Base-by-base conservation (phyloP, 2,888 invertebrate genomes). In the Polydrusus tereticollis region DNA sequence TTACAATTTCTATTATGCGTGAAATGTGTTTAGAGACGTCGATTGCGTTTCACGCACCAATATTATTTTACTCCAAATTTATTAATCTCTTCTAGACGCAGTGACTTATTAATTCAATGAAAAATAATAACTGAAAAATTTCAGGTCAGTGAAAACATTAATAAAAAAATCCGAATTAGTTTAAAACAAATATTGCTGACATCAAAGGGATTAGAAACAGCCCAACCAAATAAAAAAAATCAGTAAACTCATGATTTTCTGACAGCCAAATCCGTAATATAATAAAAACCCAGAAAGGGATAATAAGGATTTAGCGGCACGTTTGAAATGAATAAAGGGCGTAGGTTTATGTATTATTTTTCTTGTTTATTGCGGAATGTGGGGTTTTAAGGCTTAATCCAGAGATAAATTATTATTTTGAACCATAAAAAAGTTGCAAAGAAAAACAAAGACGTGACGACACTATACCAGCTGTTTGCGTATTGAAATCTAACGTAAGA, bases 291-390 rank as follows among this genome's bases (percentile, higher is more conserved):
- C 52, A 55, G 52, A 36, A 7, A 58, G 38, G 69, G 62, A 63
- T 69, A 69, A 69, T 57, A 62, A 69, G 63, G 69, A 69, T 69
- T 69, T 63, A 69, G 55, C 43, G 55, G 55, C 52, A 57, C 57
- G 69, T 58, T 69, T 36, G 36, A 63, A 69, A 69, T 69, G 69
- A 69, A 69, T 63, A 69, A 69, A 69, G 62, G 43, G 33, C 69
- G 62, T 45, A 63, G 69, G 62, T 63, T 62, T 62, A 23, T 38
- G 63, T 69, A 57, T 60, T 68, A 68, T 69, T 63, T 69, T 69
- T 69, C 69, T 69, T 69, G 57, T 62, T 69, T 69, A 69, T 41
- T 62, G 63, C 45, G 57, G 50, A 69, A 60, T 60, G 68, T 38
- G 33, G 59, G 38, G 52, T 52, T 68, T 52, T 52, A 41, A 29